Evolutionary conservation across 2,888 invertebrate species (phyloP).

Genomic region (Limnephilus marmoratus): DNA sequence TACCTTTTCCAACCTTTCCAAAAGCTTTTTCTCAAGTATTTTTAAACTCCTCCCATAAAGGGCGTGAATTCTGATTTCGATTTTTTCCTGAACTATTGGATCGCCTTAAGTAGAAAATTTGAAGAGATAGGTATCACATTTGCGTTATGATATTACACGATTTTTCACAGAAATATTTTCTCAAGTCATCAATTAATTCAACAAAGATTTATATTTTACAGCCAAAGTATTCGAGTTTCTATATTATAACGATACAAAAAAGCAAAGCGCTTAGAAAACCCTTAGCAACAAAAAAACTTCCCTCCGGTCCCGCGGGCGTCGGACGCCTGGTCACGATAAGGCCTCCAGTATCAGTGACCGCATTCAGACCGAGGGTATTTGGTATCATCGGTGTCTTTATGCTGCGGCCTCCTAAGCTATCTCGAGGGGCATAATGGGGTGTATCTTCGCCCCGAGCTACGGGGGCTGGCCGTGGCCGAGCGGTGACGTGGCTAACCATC

Average conservation of each 20-base stretch:
- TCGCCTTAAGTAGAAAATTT: no score
- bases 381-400: conserved; percentile 10
- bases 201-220: no score
- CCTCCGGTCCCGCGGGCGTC: background rate
- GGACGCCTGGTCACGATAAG: conserved; percentile 32
- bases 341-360: background rate
- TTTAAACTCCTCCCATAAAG: no score
- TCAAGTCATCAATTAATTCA: no score
- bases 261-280: background rate
- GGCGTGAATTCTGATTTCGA: no score
- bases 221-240: background rate
- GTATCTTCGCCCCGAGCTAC: background rate
- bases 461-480: background rate
- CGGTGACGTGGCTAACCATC: conserved; percentile 16
- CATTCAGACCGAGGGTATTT: conserved; percentile 7
- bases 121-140: no score
- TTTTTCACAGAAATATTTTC: no score
- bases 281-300: background rate
- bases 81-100: no score
- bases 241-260: background rate
- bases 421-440: conserved; percentile 34
- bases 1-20: no score
- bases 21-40: no score
- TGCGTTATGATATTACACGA: no score
- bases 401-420: conserved; percentile 6